Conservation (phyloP, 1,140 invertebrate species). For the Euwallacea fornicatus region DNA sequence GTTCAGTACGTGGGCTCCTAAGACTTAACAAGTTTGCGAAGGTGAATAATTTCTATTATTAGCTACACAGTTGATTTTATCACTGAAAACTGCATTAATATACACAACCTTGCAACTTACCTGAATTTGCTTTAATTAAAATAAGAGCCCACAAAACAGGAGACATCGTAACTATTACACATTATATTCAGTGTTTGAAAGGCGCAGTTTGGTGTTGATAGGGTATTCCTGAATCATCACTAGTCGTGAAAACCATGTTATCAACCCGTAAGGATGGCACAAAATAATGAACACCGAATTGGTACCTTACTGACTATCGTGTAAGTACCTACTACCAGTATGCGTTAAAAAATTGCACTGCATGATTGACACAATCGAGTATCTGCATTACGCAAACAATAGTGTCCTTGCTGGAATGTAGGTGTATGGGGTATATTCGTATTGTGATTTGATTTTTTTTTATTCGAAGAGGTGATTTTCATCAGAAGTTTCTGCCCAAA, state of each 20-base stretch:
- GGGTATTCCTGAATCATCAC: too few relatives aligned
- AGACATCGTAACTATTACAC: conserved; percentile 10
- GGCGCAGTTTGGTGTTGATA: too few relatives aligned
- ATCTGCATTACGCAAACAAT: conserved; percentile 33
- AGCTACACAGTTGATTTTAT: background rate
- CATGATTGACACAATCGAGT: conserved; percentile 34
- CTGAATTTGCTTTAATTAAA: conserved; percentile 24
- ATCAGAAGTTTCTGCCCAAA: too few relatives aligned
- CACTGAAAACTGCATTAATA: background rate
- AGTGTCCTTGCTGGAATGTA: conserved; percentile 21
- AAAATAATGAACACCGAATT: too few relatives aligned
- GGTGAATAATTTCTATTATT: background rate
- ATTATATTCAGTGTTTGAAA: conserved; percentile 10
- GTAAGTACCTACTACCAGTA: conserved; percentile 14
- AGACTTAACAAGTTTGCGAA: too few relatives aligned
- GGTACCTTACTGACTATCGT: too few relatives aligned
- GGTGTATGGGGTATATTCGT: conserved; percentile 1
- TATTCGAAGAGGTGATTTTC: too few relatives aligned
- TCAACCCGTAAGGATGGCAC: too few relatives aligned
- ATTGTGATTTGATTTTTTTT: too few relatives aligned
- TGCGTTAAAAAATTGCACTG: conserved; percentile 25
- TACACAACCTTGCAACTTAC: conserved; percentile 7
- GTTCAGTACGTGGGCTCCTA: conserved; percentile 37
- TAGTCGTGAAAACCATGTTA: too few relatives aligned
- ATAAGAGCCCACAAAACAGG: conserved; percentile 20